A percentile compares a stretch with the other conserved stretches of the same genome.
These are phyloP conservation scores for Fregata magnificens DNA, from an alignment of 2,113 vertebrate genomes.

Conservation along the genomic window DNA sequence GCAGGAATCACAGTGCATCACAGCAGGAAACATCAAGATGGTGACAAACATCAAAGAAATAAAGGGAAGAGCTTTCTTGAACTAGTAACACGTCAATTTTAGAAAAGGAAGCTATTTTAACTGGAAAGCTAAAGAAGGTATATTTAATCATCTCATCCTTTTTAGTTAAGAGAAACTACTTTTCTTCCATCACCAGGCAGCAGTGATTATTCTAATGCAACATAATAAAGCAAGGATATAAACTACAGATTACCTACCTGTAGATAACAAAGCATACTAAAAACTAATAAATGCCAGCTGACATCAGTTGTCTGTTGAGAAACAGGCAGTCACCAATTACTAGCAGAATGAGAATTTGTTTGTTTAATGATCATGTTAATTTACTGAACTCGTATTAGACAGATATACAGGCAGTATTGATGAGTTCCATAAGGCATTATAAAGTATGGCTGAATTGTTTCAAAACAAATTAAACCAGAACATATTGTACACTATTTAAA, in stretches of 20 bases:
- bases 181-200: not conserved
- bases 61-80: not conserved
- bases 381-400: not conserved
- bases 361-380: conserved; percentile 33
- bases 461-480: conserved; percentile 5
- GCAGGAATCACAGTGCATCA: not conserved
- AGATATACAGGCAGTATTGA: not conserved
- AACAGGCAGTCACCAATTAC: not conserved
- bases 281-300: not conserved
- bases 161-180: not conserved
- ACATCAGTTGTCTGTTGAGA: not conserved
- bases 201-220: not conserved
- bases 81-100: not conserved
- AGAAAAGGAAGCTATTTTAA: conserved; percentile 13
- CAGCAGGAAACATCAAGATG: not conserved
- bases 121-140: not conserved
- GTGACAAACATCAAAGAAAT: conserved; percentile 5
- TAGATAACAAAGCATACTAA: not conserved
- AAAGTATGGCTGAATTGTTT: conserved; percentile 12
- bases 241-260: not conserved
- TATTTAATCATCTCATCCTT: not conserved
- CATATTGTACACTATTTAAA: not conserved
- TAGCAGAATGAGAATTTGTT: not conserved
- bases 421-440: not conserved
- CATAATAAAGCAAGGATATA: not conserved